Percentiles rank a stretch among this genome's conserved stretches.
These are phyloP conservation scores for Mactra quadrangularis DNA, from an alignment of 1,140 invertebrate species.

Conservation along the genomic window DNA sequence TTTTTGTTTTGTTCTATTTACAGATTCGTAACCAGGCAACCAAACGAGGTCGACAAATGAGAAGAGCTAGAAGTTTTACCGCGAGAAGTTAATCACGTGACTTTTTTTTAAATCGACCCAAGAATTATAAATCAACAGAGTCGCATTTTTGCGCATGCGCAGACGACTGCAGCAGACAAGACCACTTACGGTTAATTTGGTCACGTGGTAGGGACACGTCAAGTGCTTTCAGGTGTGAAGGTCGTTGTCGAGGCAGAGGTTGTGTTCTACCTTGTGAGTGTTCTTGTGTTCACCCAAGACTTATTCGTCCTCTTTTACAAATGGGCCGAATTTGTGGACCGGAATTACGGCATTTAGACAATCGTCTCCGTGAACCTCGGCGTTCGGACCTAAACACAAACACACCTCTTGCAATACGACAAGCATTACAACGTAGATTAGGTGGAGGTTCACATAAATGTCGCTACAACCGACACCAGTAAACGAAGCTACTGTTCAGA, in stretches of 20 bases:
- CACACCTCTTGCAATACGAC: not conserved
- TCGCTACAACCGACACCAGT: not conserved
- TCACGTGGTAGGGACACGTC: not conserved
- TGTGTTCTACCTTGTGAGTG: slow-evolving; percentile 27
- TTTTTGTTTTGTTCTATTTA: too few species aligned
- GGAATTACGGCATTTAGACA: slow-evolving; percentile 15
- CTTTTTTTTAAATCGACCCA: too few species aligned
- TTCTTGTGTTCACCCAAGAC: slow-evolving; percentile 24
- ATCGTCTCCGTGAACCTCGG: not conserved
- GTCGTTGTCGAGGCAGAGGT: not conserved
- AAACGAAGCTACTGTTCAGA: not conserved
- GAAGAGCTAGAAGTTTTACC: too few species aligned
- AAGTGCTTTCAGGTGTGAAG: slow-evolving; percentile 47
- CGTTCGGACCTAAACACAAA: not conserved
- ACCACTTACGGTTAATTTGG: too few species aligned
- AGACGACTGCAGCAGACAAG: too few species aligned
- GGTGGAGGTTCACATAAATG: too few species aligned
- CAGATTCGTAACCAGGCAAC: too few species aligned
- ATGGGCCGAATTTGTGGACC: slow-evolving; percentile 19
- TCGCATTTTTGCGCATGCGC: too few species aligned
- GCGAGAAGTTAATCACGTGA: too few species aligned
- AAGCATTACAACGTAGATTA: not conserved
- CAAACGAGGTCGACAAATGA: too few species aligned
- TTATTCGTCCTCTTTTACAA: slow-evolving; percentile 1
- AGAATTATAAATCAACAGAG: too few species aligned